These are phyloP conservation scores for Sebastes hubbsi DNA, from an alignment of 2,797 vertebrate genomes.

Conservation along the genomic window DNA sequence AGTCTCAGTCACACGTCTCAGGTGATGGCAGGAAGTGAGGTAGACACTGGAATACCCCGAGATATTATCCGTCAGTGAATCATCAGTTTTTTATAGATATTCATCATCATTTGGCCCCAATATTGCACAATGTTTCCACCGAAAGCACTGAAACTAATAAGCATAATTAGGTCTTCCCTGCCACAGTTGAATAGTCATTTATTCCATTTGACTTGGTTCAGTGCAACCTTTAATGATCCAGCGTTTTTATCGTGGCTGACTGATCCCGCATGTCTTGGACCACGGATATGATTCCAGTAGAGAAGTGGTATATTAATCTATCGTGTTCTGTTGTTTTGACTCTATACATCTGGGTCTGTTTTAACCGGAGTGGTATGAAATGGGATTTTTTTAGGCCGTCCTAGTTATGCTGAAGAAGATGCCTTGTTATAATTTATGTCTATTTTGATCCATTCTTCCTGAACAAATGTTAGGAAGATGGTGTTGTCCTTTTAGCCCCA, in stretches of 20 bases:
- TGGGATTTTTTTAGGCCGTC: neutral
- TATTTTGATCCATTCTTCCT: neutral
- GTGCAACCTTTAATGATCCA: neutral
- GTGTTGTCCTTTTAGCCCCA: neutral
- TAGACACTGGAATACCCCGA: neutral
- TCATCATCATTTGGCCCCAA: neutral
- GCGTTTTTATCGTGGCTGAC: neutral
- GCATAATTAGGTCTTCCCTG: neutral
- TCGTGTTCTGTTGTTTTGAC: neutral
- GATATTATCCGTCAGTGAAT: neutral
- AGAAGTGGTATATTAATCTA: neutral
- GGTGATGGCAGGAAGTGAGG: conserved; percentile 9
- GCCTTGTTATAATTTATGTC: neutral
- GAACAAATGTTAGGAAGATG: neutral
- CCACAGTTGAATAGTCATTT: neutral
- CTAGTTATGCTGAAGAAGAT: neutral
- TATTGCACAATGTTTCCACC: neutral
- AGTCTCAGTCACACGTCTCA: neutral
- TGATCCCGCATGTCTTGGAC: neutral
- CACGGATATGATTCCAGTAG: neutral
- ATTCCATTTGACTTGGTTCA: conserved; percentile 10
- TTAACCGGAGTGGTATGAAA: neutral
- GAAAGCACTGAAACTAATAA: neutral
- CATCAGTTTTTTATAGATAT: neutral
- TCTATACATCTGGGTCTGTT: neutral